Base-by-base conservation (phyloP, 2,113 vertebrate species). In the Pterocles orientalis region DNA sequence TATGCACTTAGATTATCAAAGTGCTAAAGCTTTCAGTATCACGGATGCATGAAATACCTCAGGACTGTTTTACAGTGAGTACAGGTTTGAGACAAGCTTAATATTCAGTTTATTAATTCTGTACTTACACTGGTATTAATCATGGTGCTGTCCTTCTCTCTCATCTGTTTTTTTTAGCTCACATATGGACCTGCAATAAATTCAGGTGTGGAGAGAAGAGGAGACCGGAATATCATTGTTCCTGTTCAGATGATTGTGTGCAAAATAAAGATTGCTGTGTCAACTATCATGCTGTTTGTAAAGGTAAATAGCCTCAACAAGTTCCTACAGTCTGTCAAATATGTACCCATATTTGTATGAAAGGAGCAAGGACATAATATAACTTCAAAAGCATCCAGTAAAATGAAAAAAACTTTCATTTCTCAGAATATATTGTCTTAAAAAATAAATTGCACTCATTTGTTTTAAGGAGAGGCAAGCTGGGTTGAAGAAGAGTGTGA, bases 151-250 rank as follows among this genome's bases (percentile, higher is more conserved):
- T 91, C 47, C 53, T 83, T 77, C 36, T 79, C n/a, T 90, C 33
- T 92, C 7, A 4, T 11, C 78, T 95, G 53, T 41, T 41, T 41
- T 41, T 96, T 97, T 75, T 73, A 98, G 98, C 95, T 61, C 92
- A 88, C 29, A 98, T 98, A 96, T 98, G 98, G 98, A 98, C 95
- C 39, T 98, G 98, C 81, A 98, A 92, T 92, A 98, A 98, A 66
- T 98, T 98, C 96, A 97, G 98, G 28, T 98, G 98, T 82, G 98
- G 98, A 51, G 98, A 98, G 90, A 98, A 98, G 89, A 98, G 97
- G 33, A n/a, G 97, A 66, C 11, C 91, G 48, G 96, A 96, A n/a
- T 98, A 97, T 94, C 97, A 21, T 23, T 98, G 98, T 53, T 98
- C 98, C 69, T 98, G 98, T 73, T 97, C 98, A 12, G 98, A 98